Base-by-base conservation (phyloP, 2,888 invertebrate genomes). In the Megalurothrips usitatus region DNA sequence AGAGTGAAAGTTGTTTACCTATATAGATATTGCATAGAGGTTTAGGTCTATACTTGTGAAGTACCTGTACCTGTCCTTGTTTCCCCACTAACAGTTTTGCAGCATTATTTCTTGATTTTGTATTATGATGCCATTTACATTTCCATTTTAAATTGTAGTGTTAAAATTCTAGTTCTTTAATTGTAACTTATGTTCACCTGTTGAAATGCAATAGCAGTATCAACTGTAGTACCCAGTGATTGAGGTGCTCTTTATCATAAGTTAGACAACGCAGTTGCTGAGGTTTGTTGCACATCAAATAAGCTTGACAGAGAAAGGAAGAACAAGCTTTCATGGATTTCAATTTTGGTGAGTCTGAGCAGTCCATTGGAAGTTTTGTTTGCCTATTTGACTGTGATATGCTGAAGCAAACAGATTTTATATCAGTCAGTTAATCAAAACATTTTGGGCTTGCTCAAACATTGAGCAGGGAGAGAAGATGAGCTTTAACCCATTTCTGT, bases 311-410 rank as follows among this genome's bases (percentile, higher is more conserved):
- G 12, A 75, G 68, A 75, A 23, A 26, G 23, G 68, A 75, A 23
- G 10, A 11, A 75, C 26, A 19, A 19, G 14, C 58, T 58, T 58
- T 19, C 58, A 75, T 4, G 9, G 68, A 75, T 26, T 75, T 26
- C 68, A 75, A 9, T 26, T 75, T 26, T 26, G 12, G 23, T 58
- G 58, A 58, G 19, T 58, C 58, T 58, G 58, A 58, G 14, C 58
- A 14, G 58, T 58, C 58, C 17, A 58, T 58, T 19, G 17, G 58
- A 58, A 58, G 23, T 75, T 75, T 75, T 23, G 23, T 75, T 75
- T 26, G 68, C 68, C 68, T 75, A 75, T 75, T 75, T 75, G 68
- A 75, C 68, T 75, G 68, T 75, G 68, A 75, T 75, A 75, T 75
- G 6, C 68, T 75, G 68, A 75, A 75, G 68, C 68, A 75, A 26